phyloP scores from a whole-genome alignment of 2,113 vertebrate genomes.

The Leuciscus idus region DNA sequence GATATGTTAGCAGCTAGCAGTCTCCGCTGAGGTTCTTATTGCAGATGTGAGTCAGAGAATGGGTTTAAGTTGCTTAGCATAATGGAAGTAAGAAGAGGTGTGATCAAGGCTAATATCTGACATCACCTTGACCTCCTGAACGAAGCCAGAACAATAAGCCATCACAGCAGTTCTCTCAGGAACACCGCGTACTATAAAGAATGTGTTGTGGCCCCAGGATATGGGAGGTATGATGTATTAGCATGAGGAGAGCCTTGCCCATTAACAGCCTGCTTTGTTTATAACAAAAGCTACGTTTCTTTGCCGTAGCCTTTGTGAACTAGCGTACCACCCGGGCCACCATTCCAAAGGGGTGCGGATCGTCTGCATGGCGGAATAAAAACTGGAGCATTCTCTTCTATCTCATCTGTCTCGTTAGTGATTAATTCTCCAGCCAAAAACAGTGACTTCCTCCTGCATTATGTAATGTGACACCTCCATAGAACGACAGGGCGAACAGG shows the following conservation, averaged over 20 bases:
- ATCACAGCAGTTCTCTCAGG: slow-evolving; percentile 26
- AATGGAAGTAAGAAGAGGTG: slow-evolving; percentile 25
- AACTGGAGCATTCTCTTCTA: slow-evolving; percentile 42
- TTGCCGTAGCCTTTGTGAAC: slow-evolving; percentile 2
- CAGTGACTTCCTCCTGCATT: slow-evolving; percentile 77
- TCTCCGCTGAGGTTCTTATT: background rate
- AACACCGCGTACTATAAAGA: slow-evolving; percentile 29
- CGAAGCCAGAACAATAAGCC: slow-evolving; percentile 39
- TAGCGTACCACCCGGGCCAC: background rate
- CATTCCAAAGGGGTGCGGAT: background rate
- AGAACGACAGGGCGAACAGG: slow-evolving; percentile 59
- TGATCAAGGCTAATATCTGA: slow-evolving; percentile 32
- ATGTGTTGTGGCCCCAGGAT: slow-evolving; percentile 13
- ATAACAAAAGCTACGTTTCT: background rate
- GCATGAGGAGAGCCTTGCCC: background rate
- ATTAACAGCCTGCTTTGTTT: slow-evolving; percentile 16
- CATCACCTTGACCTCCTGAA: slow-evolving; percentile 50
- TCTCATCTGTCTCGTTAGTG: slow-evolving; percentile 67
- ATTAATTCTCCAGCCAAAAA: slow-evolving; percentile 78
- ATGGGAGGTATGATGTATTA: slow-evolving; percentile 29
- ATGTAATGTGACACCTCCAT: slow-evolving; percentile 72
- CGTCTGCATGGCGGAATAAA: slow-evolving; percentile 6
- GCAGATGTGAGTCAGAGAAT: slow-evolving; percentile 1
- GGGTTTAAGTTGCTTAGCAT: slow-evolving; percentile 25
- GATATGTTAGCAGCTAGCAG: slow-evolving; percentile 13